A percentile compares a stretch with the other conserved stretches of the same genome.
Conservation (phyloP, 2,888 invertebrate species). For the Orthonevra nobilis region DNA sequence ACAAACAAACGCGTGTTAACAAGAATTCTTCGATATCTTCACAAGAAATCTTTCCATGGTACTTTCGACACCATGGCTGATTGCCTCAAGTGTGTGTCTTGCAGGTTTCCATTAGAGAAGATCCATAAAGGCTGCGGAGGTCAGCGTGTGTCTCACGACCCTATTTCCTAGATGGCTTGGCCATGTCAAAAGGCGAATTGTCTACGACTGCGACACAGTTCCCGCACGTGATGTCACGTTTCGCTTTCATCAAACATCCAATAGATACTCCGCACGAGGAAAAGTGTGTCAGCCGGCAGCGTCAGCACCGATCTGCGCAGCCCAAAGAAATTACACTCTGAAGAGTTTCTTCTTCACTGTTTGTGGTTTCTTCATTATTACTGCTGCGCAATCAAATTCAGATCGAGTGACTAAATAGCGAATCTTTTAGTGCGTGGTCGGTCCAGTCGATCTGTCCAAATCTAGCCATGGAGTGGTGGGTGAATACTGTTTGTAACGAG, state of each 20-base stretch:
- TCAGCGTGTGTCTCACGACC: constrained; percentile 37
- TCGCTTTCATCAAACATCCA: constrained; percentile 29
- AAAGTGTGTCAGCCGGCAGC: constrained; percentile 60
- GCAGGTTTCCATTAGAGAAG: constrained; percentile 19
- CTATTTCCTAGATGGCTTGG: constrained; percentile 19
- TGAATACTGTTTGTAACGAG: constrained; percentile 24
- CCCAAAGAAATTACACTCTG: constrained; percentile 53
- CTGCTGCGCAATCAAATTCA: constrained; percentile 46
- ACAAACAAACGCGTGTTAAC: constrained; percentile 28
- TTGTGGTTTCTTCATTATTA: constrained; percentile 21
- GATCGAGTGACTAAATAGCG: constrained; percentile 21
- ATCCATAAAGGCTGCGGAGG: no score
- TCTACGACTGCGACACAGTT: constrained; percentile 29
- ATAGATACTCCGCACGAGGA: constrained; percentile 21
- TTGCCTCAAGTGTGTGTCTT: constrained; percentile 25
- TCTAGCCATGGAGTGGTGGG: background rate
- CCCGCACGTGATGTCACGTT: constrained; percentile 62
- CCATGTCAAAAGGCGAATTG: constrained; percentile 34
- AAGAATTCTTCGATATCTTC: background rate
- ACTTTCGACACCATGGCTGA: constrained; percentile 12
- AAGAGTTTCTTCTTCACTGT: constrained; percentile 36
- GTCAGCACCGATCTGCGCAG: no score
- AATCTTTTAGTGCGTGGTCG: constrained; percentile 27
- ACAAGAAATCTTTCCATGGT: background rate
- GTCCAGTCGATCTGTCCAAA: constrained; percentile 5